A percentile compares a stretch with the other conserved stretches of the same genome.
Conservation (phyloP, 2,113 vertebrate species). For the Electrona antarctica region DNA sequence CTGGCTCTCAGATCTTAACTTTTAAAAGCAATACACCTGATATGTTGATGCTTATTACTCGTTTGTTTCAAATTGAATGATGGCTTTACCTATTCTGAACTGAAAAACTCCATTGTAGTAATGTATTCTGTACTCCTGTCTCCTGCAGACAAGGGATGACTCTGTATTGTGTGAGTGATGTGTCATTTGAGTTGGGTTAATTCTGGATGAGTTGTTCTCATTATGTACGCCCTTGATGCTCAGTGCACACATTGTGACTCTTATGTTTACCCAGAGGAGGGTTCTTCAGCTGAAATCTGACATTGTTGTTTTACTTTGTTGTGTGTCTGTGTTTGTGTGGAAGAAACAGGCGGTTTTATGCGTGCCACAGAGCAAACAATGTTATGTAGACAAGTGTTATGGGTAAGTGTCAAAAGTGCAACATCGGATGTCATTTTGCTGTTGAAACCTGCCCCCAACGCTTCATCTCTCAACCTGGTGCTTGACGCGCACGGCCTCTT, state of each 20-base stretch:
- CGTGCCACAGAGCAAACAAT: constrained; percentile 43
- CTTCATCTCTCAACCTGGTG: constrained; percentile 22
- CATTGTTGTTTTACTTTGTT: constrained; percentile 44
- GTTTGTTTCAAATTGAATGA: constrained; percentile 49
- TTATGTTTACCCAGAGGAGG: constrained; percentile 18
- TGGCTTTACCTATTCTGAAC: constrained; percentile 65
- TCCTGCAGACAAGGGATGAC: constrained; percentile 48
- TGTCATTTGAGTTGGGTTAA: constrained; percentile 25
- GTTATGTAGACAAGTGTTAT: constrained; percentile 34
- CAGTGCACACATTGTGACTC: constrained; percentile 39
- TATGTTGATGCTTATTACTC: constrained; percentile 60
- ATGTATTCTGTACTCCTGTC: constrained; percentile 44
- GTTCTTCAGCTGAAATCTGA: constrained; percentile 41
- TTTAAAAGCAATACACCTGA: constrained; percentile 74
- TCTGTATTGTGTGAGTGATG: constrained; percentile 38
- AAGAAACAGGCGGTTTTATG: constrained; percentile 34
- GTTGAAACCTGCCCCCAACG: constrained; percentile 13
- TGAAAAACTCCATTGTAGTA: constrained; percentile 41
- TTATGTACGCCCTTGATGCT: constrained; percentile 49
- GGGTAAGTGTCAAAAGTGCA: constrained; percentile 49
- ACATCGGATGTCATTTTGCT: constrained; percentile 50
- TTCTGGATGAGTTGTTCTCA: constrained; percentile 1
- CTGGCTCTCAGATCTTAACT: constrained; percentile 33
- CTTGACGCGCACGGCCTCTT: constrained; percentile 28
- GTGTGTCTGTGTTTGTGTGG: background rate